Percentiles rank a stretch among this genome's conserved stretches.
phyloP scores from a whole-genome alignment of 2,113 vertebrate species.

The Bos taurus region DNA sequence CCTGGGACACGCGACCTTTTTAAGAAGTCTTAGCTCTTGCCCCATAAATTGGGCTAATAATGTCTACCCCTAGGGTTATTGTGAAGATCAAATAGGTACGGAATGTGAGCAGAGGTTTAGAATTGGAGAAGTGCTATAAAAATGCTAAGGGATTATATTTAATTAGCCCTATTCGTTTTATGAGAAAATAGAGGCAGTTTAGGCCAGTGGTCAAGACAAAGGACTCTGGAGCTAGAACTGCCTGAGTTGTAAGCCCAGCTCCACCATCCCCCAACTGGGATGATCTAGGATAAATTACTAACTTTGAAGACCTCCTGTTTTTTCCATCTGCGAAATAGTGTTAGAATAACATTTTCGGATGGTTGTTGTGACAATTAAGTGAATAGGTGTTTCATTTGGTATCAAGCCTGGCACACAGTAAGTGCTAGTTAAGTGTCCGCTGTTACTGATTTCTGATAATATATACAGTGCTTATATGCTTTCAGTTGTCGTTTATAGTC shows the following conservation, averaged over 20 bases:
- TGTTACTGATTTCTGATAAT: background rate
- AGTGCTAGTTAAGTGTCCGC: background rate
- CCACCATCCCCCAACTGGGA: background rate
- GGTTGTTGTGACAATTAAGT: background rate
- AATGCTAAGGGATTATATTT: conserved; percentile 40
- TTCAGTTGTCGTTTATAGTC: background rate
- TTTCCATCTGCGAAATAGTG: background rate
- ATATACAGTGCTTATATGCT: background rate
- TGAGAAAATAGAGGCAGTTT: background rate
- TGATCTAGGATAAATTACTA: background rate
- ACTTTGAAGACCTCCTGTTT: background rate
- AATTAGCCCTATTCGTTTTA: conserved; percentile 32
- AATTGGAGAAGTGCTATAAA: conserved; percentile 28
- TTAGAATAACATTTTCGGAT: background rate
- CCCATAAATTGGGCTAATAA: conserved; percentile 11
- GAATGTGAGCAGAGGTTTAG: conserved; percentile 19
- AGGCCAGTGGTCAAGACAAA: background rate
- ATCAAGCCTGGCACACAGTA: background rate
- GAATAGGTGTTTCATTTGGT: background rate
- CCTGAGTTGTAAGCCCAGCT: background rate
- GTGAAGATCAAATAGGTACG: conserved; percentile 22
- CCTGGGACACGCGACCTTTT: background rate
- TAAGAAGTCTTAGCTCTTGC: conserved; percentile 27
- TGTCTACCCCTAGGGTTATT: conserved; percentile 28
- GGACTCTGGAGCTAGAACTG: background rate